Evolutionary conservation across 2,113 vertebrate species (phyloP).

Genomic region (Sinocyclocheilus anophthalmus): DNA sequence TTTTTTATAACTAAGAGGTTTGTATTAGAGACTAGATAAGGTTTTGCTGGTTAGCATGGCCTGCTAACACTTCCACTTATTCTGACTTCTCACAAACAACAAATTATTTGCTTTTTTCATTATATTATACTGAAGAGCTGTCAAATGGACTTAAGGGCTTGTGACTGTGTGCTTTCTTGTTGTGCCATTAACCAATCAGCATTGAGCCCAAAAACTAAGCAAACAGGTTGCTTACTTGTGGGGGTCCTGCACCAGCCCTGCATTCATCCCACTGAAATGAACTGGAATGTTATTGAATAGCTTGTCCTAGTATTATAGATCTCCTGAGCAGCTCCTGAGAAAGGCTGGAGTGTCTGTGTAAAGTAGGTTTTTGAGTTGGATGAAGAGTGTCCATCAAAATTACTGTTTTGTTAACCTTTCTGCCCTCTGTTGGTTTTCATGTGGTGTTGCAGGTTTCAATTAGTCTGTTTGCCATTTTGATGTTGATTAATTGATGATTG

Average conservation of each 20-base stretch:
- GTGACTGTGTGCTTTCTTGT: neutral
- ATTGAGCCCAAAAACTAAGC: neutral
- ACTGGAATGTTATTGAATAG: neutral
- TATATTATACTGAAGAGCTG: neutral
- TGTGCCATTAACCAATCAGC: neutral
- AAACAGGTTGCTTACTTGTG: neutral
- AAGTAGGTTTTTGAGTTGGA: neutral
- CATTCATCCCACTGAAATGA: neutral
- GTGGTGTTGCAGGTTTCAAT: neutral
- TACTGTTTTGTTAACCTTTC: neutral
- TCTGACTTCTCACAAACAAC: neutral
- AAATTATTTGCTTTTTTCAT: neutral
- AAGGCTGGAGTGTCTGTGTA: neutral
- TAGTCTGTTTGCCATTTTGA: neutral
- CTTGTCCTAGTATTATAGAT: neutral
- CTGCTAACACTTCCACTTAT: neutral
- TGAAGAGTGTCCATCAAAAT: neutral
- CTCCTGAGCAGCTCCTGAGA: neutral
- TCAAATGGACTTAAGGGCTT: neutral
- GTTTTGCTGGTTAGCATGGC: constrained; percentile 4
- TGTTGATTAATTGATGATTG: too few species aligned
- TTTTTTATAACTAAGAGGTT: neutral
- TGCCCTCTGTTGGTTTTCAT: constrained; percentile 28
- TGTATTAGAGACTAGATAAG: neutral
- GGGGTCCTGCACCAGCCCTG: neutral